phyloP scores from a whole-genome alignment of 2,888 invertebrate genomes.

The Crematogaster levior region DNA sequence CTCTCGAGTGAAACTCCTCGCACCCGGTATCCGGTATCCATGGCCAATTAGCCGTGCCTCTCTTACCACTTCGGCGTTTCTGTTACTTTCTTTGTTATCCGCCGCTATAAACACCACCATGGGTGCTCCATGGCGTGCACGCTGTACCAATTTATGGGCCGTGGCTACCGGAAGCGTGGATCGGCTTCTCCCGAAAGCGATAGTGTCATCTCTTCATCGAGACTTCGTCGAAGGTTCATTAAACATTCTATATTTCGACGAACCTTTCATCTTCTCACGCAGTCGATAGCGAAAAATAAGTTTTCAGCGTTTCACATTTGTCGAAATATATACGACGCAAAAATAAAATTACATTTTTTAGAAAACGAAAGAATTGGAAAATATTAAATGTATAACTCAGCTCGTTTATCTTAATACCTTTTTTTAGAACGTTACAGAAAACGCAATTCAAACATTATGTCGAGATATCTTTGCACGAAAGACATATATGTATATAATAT shows the following conservation, averaged over 20 bases:
- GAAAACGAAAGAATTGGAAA: not conserved
- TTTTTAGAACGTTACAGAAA: not conserved
- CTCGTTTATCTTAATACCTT: not conserved
- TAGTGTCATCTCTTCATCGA: conserved; percentile 40
- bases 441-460: not conserved
- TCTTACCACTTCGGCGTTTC: conserved; percentile 65
- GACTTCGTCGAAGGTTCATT: not conserved
- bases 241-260: not conserved
- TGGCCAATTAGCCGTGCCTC: conserved; percentile 73
- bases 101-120: conserved; percentile 47
- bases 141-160: conserved; percentile 44
- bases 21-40: conserved; percentile 73
- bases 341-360: conserved; percentile 3
- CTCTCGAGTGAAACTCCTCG: conserved; percentile 71
- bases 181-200: conserved; percentile 13
- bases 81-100: conserved; percentile 64
- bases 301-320: not conserved
- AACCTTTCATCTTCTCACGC: not conserved
- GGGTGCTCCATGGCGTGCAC: conserved; percentile 33
- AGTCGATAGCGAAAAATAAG: not conserved
- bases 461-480: not conserved
- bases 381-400: not conserved
- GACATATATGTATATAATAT: not conserved
- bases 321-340: not conserved
- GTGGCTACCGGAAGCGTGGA: conserved; percentile 44